Percentiles rank a stretch among this genome's conserved stretches.
Conservation (phyloP, 2,113 vertebrate species). For the Urocynchramus pylzowi region DNA sequence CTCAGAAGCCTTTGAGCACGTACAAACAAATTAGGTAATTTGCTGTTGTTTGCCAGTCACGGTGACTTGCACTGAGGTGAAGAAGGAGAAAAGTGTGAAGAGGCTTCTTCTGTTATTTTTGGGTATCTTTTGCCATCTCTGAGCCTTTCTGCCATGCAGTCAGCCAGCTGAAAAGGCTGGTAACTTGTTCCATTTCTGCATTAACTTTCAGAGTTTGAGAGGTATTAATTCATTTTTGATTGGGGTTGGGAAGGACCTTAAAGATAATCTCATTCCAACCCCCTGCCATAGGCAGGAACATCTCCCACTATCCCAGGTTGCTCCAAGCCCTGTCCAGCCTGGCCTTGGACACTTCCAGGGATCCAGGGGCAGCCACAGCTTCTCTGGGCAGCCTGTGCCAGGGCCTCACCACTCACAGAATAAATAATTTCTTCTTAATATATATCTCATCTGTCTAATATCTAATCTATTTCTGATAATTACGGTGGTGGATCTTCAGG, state of each 20-base stretch:
- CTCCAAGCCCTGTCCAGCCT: fast-evolving
- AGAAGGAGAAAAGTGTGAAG: background rate
- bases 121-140: background rate
- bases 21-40: background rate
- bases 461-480: background rate
- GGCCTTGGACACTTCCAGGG: background rate
- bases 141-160: background rate
- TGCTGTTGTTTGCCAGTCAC: background rate
- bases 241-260: background rate
- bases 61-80: background rate
- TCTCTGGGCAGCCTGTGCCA: background rate
- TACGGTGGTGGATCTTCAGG: background rate
- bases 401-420: background rate
- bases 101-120: background rate
- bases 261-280: fast-evolving
- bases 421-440: background rate
- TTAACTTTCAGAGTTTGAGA: background rate
- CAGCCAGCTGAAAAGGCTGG: background rate
- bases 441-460: background rate
- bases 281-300: background rate
- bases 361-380: background rate
- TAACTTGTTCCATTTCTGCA: background rate
- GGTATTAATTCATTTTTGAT: background rate
- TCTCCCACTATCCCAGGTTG: fast-evolving
- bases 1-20: background rate